Base-by-base conservation (phyloP, 2,888 invertebrate genomes). In the Oegoconia quadripuncta region DNA sequence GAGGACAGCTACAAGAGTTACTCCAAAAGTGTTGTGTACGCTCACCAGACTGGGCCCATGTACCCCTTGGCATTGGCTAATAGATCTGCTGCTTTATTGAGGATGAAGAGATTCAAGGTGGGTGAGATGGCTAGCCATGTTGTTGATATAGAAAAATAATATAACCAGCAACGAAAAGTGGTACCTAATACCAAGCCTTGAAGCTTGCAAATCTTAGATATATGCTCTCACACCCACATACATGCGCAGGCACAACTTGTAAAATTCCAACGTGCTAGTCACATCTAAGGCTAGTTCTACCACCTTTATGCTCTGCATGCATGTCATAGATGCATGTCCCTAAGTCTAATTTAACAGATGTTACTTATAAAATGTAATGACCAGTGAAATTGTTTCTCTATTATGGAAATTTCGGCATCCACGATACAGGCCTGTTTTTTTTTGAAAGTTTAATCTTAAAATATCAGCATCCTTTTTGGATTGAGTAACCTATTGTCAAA, bases 1-100 rank as follows among this genome's bases (percentile, higher is more conserved):
- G 56, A 78, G 8, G 81, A 86, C 3, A 90, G 91, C 55, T 78
- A 91, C 37, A 64, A 79, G 37, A 88, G 82, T 30, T 93, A 93
- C 56, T 90, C 90, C 0, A 89, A 90, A 57, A 91, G 92, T 71
- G 87, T 93, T 7, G 63, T 89, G 37, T 89, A 84, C 59, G 91
- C 93, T 3, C 71, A 80, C 9, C 81, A 82, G 22, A 70, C 83
- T 18, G 88, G 89, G 29, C 74, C 88, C 8, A 90, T 90, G 69
- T 90, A 90, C 51, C 77, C 91, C 1, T 62, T 92, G 32, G 92
- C 92, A 0, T 71, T 92, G 36, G 92, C 91, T 0, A 93, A 93
- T 55, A 84, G 93, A 64, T 93, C 93, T 8, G 93, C 93, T 12
- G 89, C 91, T 6, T 78, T 91, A 29, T 83, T 91, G 55, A 86